Base-by-base conservation (phyloP, 2,888 invertebrate species). In the Xestia sexstrigata region DNA sequence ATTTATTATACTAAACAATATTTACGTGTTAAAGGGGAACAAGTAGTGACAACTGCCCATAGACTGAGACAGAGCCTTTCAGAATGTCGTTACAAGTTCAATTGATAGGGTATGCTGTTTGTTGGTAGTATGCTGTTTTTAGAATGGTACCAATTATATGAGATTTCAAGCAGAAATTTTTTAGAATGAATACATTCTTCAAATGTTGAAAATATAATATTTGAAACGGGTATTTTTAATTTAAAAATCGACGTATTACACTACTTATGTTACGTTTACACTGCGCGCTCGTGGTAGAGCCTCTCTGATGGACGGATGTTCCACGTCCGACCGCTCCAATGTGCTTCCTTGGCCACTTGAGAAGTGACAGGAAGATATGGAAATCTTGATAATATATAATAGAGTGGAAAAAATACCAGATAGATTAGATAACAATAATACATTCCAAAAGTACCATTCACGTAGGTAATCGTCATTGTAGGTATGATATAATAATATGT, bases 381-480 rank as follows among this genome's bases (percentile, higher is more conserved):
- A 45, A 72, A 47, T 58, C 39, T 60, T 47, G 74, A 60, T 47
- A 47, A 60, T 26, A 39, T 47, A 72, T 13, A n/a, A 15, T 45
- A 60, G 39, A 47, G 35, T 47, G 39, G 26, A 49, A 47, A 58
- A 74, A 42, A 74, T 60, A 74, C 8, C 47, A 17, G 60, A 52
- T 39, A 39, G 39, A 74, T 39, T 74, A 74, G 58, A 74, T 74
- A 69, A 11, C 23, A 70, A 20, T 30, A 60, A n/a, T 23, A 47
- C 30, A 63, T 71, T 35, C 65, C 65, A 72, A 45, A n/a, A 60
- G 58, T 74, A 26, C 9, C 39, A 17, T 39, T 39, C 35, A 55
- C 17, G 26, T 72, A 55, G n/a, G 9, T 65, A 17, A 39, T 39
- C 7, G n/a, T 42, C 9, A 42, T 42, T 39, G 20, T 39, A 20